A percentile compares a stretch with the other conserved stretches of the same genome.
phyloP scores from a whole-genome alignment of 2,797 vertebrate genomes.

The Brachyrhaphis roseni region DNA sequence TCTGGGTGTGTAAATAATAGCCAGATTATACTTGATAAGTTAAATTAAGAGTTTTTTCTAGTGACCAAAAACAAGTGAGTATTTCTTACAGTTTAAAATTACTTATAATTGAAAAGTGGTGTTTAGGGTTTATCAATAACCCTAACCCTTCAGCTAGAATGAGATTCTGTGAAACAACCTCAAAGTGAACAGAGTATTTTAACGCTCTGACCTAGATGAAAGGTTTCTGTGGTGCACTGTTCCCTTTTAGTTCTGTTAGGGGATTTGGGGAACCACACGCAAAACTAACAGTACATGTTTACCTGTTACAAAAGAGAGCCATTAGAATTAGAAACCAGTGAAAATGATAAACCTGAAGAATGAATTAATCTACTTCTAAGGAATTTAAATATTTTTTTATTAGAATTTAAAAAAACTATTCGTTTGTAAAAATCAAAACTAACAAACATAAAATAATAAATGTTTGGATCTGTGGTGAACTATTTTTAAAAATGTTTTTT shows the following conservation, averaged over 20 bases:
- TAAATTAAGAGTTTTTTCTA: conserved; percentile 5
- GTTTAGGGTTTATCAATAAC: not conserved
- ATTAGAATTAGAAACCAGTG: not conserved
- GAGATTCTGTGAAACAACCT: not conserved
- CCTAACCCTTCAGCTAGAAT: not conserved
- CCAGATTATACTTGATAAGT: conserved; percentile 20
- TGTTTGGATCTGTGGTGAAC: not conserved
- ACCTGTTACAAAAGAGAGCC: not conserved
- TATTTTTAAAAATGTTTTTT: not conserved
- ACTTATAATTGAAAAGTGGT: not conserved
- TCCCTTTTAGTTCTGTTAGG: not conserved
- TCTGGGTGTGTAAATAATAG: conserved; percentile 1
- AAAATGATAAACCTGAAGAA: not conserved
- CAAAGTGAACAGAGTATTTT: not conserved
- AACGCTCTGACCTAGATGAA: not conserved
- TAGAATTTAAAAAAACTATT: not conserved
- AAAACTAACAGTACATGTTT: not conserved
- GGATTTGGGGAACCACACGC: not conserved
- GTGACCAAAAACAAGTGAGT: not conserved
- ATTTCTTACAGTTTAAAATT: not conserved
- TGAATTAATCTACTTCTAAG: not conserved
- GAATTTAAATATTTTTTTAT: not conserved
- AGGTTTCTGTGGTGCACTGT: not conserved
- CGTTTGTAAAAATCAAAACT: not conserved
- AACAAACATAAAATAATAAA: not conserved